phyloP scores from a whole-genome alignment of 2,888 invertebrate genomes.

The Dolichomitus sp. region DNA sequence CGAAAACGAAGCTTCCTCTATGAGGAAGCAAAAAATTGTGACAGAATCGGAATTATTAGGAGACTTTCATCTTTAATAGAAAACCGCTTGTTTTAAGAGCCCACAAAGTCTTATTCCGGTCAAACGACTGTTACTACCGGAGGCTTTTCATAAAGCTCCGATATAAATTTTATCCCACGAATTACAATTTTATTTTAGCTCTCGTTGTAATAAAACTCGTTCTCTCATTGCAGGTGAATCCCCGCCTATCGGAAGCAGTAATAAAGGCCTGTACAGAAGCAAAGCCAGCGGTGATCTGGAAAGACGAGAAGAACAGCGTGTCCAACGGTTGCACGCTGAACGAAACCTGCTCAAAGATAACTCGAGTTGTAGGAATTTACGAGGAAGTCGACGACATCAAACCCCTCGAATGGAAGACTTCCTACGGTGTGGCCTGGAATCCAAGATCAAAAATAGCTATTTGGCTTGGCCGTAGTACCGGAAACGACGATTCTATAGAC shows the following conservation, averaged over 20 bases:
- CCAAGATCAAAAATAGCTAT: constrained; percentile 51
- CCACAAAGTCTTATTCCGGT: no score
- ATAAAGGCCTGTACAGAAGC: constrained; percentile 26
- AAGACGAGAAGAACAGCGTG: not conserved
- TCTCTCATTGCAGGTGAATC: constrained; percentile 38
- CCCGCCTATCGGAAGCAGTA: constrained; percentile 10
- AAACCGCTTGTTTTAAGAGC: no score
- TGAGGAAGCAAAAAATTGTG: no score
- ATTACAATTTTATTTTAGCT: no score
- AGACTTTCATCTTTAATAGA: no score
- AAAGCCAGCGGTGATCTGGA: constrained; percentile 15
- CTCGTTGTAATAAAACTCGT: no score
- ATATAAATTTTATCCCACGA: no score
- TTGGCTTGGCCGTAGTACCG: not conserved
- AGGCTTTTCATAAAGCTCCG: no score
- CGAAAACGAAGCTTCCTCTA: no score
- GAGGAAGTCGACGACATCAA: constrained; percentile 39
- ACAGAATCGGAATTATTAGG: no score
- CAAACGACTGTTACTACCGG: no score
- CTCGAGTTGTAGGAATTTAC: constrained; percentile 46
- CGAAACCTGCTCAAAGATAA: constrained; percentile 15
- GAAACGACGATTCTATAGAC: not conserved
- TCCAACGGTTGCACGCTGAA: not conserved
- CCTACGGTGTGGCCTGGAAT: constrained; percentile 49
- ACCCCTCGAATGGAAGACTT: constrained; percentile 24